Base-by-base conservation (phyloP, 2,888 invertebrate genomes). In the Chymomyza amoena region DNA sequence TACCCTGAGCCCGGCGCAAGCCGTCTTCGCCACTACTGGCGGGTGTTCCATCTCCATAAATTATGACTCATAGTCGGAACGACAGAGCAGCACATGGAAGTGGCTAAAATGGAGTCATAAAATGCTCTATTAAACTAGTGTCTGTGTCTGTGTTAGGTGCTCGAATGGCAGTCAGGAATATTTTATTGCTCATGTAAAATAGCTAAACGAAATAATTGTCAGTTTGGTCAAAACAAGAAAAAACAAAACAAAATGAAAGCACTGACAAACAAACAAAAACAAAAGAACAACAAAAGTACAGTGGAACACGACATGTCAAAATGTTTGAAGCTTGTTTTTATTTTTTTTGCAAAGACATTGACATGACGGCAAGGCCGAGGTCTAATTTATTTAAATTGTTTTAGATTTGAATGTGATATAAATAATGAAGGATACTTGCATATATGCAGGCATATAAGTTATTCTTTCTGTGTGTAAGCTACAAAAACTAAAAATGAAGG, bases 161-260 rank as follows among this genome's bases (percentile, higher is more conserved):
- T 80, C 72, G 81, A 76, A 69, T 66, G 68, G 57, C 65, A 70
- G 69, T 63, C 64, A 60, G 62, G 57, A 52, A 66, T 78, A 81
- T 79, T 82, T 81, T 81, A 82, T 87, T 84, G 82, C 71, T 80
- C 68, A 79, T 87, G 78, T 87, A 65, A 57, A 88, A 79, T 79
- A 79, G 70, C 77, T 79, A 81, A 81, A 67, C 87, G 72, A 77
- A 70, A 88, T 88, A 87, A 87, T 83, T 83, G 88, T 76, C 84
- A 75, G 70, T 68, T n/a, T 60, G 60, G 36, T 16, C 39, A 13
- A 45, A 45, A 45, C 13, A 10, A 45, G 13, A 13, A 2, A 45
- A 45, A 45, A 45, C 6, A 36, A 6, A 36, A 7, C 6, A 36
- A 36, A 36, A 36, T 3, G 6, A 45, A 45, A 13, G 13, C 39